Evolutionary conservation across 2,797 vertebrate species (phyloP).

Genomic region (Heterohyrax brucei): DNA sequence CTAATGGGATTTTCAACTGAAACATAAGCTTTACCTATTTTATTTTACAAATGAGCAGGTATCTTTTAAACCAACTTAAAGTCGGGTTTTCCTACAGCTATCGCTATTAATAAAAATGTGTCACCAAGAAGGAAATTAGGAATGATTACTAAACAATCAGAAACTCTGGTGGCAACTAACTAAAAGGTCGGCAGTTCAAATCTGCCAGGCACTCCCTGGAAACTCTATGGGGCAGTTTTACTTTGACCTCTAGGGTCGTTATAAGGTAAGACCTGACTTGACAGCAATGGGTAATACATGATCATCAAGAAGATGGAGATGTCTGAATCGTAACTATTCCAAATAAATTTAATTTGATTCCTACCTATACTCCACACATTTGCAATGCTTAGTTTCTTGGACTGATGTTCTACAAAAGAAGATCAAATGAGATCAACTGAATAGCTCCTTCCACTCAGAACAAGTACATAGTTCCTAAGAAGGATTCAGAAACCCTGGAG

Average conservation of each 20-base stretch:
- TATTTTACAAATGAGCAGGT: neutral
- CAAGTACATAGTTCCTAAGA: neutral
- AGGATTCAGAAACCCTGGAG: neutral
- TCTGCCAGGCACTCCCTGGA: too few species aligned
- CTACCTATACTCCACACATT: neutral
- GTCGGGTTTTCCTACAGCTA: conserved; percentile 4
- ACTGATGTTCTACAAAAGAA: neutral
- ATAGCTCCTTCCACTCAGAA: neutral
- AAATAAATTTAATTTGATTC: neutral
- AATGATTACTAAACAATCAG: conserved; percentile 31
- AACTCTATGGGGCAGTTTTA: too few species aligned
- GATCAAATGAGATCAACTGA: conserved; percentile 29
- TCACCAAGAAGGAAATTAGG: conserved; percentile 30
- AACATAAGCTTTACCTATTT: neutral
- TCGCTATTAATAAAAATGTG: conserved; percentile 53
- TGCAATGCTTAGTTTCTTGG: neutral
- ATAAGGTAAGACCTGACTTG: too few species aligned
- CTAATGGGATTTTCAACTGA: neutral
- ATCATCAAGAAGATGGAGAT: neutral
- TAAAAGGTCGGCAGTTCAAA: too few species aligned
- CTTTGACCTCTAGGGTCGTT: too few species aligned
- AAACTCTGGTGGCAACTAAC: too few species aligned
- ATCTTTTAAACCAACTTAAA: conserved; percentile 38
- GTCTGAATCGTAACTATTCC: neutral
- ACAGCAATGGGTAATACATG: too few species aligned